A percentile compares a stretch with the other conserved stretches of the same genome.
Evolutionary conservation across 2,888 invertebrate genomes (phyloP).

Genomic region (Cryptus armator): DNA sequence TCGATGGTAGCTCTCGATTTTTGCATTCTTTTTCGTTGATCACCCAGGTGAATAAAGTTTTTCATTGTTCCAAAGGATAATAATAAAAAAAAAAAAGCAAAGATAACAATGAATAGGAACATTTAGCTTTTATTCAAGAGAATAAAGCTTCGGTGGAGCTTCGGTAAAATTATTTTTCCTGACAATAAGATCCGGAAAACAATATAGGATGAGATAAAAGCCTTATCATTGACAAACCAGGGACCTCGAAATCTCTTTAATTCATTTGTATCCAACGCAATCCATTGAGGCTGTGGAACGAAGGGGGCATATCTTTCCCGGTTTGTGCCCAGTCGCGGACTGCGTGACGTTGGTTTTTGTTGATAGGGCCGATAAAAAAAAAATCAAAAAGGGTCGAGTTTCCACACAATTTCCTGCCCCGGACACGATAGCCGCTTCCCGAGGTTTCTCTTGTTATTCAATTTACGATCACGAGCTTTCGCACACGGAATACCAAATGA

Average conservation of each 20-base stretch:
- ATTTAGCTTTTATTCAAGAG: not conserved
- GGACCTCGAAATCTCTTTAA: not conserved
- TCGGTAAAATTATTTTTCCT: not conserved
- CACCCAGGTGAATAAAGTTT: no score
- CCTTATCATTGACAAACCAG: not conserved
- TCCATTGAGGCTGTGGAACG: not conserved
- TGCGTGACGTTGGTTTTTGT: not conserved
- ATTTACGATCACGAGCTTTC: not conserved
- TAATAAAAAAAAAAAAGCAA: no score
- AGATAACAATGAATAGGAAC: not conserved
- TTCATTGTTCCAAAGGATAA: no score
- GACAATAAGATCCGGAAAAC: not conserved
- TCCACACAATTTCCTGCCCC: not conserved
- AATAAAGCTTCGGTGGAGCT: not conserved
- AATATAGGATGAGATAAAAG: not conserved
- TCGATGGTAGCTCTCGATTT: no score
- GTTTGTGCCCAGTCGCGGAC: not conserved
- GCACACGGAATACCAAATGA: conserved; percentile 17
- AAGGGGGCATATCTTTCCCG: not conserved
- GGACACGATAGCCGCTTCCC: not conserved
- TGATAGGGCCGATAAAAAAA: not conserved
- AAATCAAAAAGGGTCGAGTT: not conserved
- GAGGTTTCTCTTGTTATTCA: conserved; percentile 8
- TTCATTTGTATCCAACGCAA: not conserved
- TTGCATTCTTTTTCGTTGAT: no score